Evolutionary conservation across 2,888 invertebrate species (phyloP).

Genomic region (Papilio demoleus): DNA sequence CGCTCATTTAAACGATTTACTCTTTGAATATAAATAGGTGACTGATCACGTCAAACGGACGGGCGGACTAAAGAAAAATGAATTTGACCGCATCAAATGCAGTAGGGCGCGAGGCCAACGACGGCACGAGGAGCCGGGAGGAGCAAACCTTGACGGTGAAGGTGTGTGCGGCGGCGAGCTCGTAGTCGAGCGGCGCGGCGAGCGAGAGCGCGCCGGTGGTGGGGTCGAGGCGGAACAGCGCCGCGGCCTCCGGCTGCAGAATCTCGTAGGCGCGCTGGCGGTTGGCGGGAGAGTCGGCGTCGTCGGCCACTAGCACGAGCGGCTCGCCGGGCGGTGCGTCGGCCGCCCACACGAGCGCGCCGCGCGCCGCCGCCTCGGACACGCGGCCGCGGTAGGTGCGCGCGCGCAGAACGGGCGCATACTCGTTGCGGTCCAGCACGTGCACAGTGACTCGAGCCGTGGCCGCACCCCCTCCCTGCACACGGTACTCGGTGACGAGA

Average conservation of each 20-base stretch:
- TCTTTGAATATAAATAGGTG: too few relatives aligned
- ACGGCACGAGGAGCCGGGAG: too few relatives aligned
- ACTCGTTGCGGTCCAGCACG: conserved; percentile 93
- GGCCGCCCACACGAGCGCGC: conserved; percentile 87
- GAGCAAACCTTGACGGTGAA: conserved; percentile 90
- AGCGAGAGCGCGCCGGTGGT: conserved; percentile 94
- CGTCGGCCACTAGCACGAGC: conserved; percentile 92
- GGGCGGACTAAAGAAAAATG: not conserved
- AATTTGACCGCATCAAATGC: too few relatives aligned
- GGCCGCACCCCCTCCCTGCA: conserved; percentile 85
- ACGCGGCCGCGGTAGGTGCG: conserved; percentile 88
- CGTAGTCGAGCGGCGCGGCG: conserved; percentile 91
- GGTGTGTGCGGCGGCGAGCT: conserved; percentile 85
- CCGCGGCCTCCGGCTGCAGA: conserved; percentile 89
- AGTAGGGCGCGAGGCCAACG: too few relatives aligned
- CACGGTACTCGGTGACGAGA: not conserved
- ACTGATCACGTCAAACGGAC: too few relatives aligned
- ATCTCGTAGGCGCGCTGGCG: conserved; percentile 93
- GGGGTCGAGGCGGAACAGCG: conserved; percentile 93
- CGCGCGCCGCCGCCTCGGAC: conserved; percentile 88
- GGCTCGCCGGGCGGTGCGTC: conserved; percentile 87
- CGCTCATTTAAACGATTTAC: too few relatives aligned
- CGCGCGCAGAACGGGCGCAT: conserved; percentile 88
- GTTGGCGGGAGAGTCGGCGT: conserved; percentile 94
- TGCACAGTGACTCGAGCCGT: conserved; percentile 90